Evolutionary conservation across 2,888 invertebrate species (phyloP).

Genomic region (Spisula solida): DNA sequence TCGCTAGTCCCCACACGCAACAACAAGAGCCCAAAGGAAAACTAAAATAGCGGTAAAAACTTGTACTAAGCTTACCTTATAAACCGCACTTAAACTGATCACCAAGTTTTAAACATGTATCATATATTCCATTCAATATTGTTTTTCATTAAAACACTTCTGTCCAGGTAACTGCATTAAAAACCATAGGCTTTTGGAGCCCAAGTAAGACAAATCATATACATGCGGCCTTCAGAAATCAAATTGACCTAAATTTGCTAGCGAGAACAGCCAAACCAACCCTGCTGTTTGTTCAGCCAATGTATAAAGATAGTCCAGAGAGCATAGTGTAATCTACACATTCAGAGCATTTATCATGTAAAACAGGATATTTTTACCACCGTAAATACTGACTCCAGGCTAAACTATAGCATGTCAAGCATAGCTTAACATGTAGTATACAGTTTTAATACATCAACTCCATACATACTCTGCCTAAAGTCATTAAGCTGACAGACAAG

Average conservation of each 20-base stretch:
- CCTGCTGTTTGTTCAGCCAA: constrained; percentile 41
- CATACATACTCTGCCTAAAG: constrained; percentile 48
- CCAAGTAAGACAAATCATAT: background rate
- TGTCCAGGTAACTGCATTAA: background rate
- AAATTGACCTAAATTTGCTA: constrained; percentile 29
- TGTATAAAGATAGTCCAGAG: constrained; percentile 44
- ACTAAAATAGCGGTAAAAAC: background rate
- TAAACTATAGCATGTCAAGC: constrained; percentile 20
- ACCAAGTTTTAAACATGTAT: background rate
- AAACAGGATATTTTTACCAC: constrained; percentile 61
- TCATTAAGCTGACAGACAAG: constrained; percentile 53
- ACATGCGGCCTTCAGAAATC: background rate
- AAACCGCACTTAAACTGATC: no score
- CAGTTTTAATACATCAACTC: constrained; percentile 29
- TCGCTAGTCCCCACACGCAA: background rate
- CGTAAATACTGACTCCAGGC: constrained; percentile 13
- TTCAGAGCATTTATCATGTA: constrained; percentile 52
- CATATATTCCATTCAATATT: background rate
- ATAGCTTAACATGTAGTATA: background rate
- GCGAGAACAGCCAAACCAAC: constrained; percentile 17
- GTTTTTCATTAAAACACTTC: background rate
- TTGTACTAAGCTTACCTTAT: background rate
- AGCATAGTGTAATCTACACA: constrained; percentile 48
- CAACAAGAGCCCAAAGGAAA: background rate
- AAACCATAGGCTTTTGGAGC: background rate